Conservation (phyloP, 2,113 vertebrate genomes). For the Gopherus evgoodei region DNA sequence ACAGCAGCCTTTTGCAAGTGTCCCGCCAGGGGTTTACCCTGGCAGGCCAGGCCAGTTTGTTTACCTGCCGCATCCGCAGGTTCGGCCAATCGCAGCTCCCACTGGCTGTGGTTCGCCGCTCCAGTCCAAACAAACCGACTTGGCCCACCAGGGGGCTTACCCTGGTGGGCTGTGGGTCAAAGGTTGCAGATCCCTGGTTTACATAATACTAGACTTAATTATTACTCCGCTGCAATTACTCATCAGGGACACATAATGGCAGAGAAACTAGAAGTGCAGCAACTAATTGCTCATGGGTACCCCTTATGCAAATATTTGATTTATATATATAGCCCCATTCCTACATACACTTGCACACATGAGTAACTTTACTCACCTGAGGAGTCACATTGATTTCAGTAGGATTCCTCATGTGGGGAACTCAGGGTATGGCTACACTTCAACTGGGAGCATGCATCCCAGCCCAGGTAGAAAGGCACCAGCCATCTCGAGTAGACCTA, state of each 20-base stretch:
- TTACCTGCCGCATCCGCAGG: too few species aligned
- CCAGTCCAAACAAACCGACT: too few species aligned
- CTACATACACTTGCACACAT: neutral
- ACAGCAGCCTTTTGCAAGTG: fast-evolving
- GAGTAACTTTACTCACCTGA: neutral
- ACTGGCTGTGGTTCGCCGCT: too few species aligned
- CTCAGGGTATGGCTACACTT: neutral
- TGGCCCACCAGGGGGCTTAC: too few species aligned
- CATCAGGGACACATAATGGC: neutral
- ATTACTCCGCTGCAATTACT: neutral
- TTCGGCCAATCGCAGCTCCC: too few species aligned
- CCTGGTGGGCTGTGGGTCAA: too few species aligned
- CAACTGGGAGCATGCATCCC: neutral
- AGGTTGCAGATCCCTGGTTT: too few species aligned
- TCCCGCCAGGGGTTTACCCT: too few species aligned
- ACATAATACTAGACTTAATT: neutral
- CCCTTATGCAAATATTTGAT: neutral
- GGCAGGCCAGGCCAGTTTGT: too few species aligned
- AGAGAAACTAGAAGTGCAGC: neutral
- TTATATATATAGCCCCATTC: fast-evolving
- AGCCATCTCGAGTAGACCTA: too few species aligned
- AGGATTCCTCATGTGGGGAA: neutral
- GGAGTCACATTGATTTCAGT: neutral
- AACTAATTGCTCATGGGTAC: neutral
- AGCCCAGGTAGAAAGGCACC: neutral